Conservation (phyloP, 1,140 invertebrate genomes). For the Drosophila sucinea region DNA sequence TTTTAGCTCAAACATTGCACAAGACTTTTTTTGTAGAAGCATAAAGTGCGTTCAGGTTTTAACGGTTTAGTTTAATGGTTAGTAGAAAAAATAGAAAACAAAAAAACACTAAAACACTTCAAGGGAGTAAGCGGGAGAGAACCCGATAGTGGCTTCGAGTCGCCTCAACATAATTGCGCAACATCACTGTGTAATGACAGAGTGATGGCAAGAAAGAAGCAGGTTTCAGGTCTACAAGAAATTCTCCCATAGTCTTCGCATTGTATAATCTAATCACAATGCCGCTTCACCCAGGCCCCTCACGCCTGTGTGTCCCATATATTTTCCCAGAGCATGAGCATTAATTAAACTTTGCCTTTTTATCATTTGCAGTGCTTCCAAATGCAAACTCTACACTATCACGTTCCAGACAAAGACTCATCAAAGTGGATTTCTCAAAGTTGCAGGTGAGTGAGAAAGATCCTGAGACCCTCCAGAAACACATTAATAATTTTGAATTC, state of each 20-base stretch:
- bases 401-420: constrained; percentile 84
- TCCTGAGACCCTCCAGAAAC: not conserved
- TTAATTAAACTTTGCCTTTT: constrained; percentile 37
- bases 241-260: constrained; percentile 48
- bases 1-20: constrained; percentile 50
- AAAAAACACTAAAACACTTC: constrained; percentile 37
- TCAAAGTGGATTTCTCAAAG: constrained; percentile 88
- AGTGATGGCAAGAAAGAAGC: constrained; percentile 14
- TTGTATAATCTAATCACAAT: constrained; percentile 64
- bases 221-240: constrained; percentile 26
- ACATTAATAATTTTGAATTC: constrained; percentile 19
- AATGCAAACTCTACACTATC: constrained; percentile 67
- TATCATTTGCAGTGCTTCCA: constrained; percentile 76
- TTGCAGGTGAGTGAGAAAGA: constrained; percentile 83
- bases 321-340: constrained; percentile 31
- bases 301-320: constrained; percentile 1
- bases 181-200: constrained; percentile 4
- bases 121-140: not conserved
- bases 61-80: constrained; percentile 49
- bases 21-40: constrained; percentile 54
- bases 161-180: constrained; percentile 16
- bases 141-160: not conserved
- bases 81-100: constrained; percentile 10
- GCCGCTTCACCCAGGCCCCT: constrained; percentile 38
- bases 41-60: constrained; percentile 65